Conservation (phyloP, 2,113 vertebrate genomes). For the Morone chrysops region DNA sequence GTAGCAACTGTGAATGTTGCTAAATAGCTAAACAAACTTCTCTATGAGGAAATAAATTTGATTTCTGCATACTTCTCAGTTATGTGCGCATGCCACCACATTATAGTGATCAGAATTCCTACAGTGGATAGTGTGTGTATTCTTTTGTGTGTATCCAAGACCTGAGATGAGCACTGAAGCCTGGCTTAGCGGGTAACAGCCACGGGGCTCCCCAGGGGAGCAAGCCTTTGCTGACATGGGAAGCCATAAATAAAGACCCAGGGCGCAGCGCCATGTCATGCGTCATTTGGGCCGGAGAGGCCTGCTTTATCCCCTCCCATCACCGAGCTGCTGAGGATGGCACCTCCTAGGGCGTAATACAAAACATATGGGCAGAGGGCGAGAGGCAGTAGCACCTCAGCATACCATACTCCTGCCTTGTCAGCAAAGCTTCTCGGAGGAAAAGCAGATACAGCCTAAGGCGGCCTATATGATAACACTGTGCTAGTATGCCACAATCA, state of each 20-base stretch:
- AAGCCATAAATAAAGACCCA: slow-evolving; percentile 86
- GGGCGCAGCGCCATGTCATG: slow-evolving; percentile 82
- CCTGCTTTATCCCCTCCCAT: slow-evolving; percentile 79
- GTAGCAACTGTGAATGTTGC: slow-evolving; percentile 49
- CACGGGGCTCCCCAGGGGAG: slow-evolving; percentile 75
- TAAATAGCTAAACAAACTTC: slow-evolving; percentile 57
- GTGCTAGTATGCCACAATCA: slow-evolving; percentile 3
- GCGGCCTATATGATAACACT: slow-evolving; percentile 47
- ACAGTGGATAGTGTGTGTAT: slow-evolving; percentile 35
- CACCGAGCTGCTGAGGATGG: slow-evolving; percentile 77
- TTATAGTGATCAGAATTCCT: slow-evolving; percentile 52
- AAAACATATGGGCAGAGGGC: slow-evolving; percentile 83
- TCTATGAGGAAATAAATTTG: slow-evolving; percentile 51
- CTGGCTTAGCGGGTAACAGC: slow-evolving; percentile 60
- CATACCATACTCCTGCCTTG: slow-evolving; percentile 75
- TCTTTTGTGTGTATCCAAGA: slow-evolving; percentile 47
- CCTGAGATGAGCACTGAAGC: slow-evolving; percentile 45
- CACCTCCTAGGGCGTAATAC: slow-evolving; percentile 84
- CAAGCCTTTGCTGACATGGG: slow-evolving; percentile 82
- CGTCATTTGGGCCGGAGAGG: slow-evolving; percentile 82
- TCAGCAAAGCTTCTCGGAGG: slow-evolving; percentile 73
- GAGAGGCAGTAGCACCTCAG: slow-evolving; percentile 75
- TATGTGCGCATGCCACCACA: slow-evolving; percentile 52
- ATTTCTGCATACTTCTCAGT: slow-evolving; percentile 58
- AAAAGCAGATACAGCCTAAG: slow-evolving; percentile 69